A percentile compares a stretch with the other conserved stretches of the same genome.
Conservation (phyloP, 2,797 vertebrate species). For the Darevskia mixta region DNA sequence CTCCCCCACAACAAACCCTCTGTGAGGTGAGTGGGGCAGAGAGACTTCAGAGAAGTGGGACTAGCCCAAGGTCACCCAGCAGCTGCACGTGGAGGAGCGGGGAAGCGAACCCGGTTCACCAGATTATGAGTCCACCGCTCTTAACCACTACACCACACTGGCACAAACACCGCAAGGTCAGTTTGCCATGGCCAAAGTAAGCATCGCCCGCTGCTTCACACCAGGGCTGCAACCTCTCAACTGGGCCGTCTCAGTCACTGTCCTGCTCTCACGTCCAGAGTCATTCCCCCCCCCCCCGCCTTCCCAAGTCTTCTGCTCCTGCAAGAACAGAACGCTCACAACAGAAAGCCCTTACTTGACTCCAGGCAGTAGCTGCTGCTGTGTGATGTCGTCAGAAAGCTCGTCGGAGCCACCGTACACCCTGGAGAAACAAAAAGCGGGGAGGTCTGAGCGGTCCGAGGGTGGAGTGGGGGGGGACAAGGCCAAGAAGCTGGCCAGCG, state of each 20-base stretch:
- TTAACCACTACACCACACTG: no score
- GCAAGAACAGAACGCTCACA: accelerated
- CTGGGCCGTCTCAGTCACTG: neutral
- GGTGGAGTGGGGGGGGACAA: no score
- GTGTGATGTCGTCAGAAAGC: slow-evolving; percentile 96
- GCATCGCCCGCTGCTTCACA: neutral
- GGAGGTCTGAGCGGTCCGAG: neutral
- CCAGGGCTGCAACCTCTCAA: neutral
- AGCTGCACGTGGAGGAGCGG: no score
- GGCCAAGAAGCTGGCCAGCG: neutral
- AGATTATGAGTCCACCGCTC: no score
- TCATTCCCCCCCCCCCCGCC: no score
- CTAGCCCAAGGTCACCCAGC: no score
- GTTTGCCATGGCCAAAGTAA: accelerated
- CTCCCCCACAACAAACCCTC: no score
- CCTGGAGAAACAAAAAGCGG: slow-evolving; percentile 65
- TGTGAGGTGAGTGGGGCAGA: no score
- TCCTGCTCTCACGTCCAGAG: accelerated
- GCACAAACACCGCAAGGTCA: neutral
- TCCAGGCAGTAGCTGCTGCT: slow-evolving; percentile 94
- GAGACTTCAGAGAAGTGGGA: no score
- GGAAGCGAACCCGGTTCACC: no score
- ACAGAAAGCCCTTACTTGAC: slow-evolving; percentile 87
- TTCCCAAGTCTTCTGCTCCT: accelerated
- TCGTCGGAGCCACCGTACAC: slow-evolving; percentile 91